phyloP scores from a whole-genome alignment of 2,113 vertebrate genomes.

The Peromyscus polionotus region DNA sequence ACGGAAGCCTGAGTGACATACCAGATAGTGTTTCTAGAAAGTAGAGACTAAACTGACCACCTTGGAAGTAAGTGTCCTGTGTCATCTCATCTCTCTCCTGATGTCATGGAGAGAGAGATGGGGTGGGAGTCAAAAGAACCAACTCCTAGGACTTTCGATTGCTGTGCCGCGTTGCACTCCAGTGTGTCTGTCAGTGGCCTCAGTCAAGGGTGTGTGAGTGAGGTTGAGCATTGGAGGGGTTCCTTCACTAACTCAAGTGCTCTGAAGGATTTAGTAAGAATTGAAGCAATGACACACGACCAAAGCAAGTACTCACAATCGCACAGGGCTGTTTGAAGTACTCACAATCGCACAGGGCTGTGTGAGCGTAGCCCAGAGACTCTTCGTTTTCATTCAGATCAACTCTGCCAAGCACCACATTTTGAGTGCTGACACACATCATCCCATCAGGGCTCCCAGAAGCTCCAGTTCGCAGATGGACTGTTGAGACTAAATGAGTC shows the following conservation, averaged over 20 bases:
- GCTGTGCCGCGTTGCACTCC: neutral
- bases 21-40: neutral
- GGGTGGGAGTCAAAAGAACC: neutral
- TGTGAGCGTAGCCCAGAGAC: neutral
- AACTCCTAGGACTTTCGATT: neutral
- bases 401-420: neutral
- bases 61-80: neutral
- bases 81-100: neutral
- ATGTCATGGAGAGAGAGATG: neutral
- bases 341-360: too few species aligned
- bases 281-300: neutral
- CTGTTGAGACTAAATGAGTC: neutral
- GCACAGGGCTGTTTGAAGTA: neutral
- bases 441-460: neutral
- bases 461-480: neutral
- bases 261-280: neutral
- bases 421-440: too few species aligned
- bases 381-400: neutral
- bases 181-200: fast-evolving
- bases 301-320: neutral
- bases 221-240: neutral
- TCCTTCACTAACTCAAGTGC: neutral
- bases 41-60: neutral
- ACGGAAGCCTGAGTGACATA: neutral
- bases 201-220: neutral